These are phyloP conservation scores for Thalassarche chlororhynchos DNA, from an alignment of 2,113 vertebrate species.

Conservation along the genomic window DNA sequence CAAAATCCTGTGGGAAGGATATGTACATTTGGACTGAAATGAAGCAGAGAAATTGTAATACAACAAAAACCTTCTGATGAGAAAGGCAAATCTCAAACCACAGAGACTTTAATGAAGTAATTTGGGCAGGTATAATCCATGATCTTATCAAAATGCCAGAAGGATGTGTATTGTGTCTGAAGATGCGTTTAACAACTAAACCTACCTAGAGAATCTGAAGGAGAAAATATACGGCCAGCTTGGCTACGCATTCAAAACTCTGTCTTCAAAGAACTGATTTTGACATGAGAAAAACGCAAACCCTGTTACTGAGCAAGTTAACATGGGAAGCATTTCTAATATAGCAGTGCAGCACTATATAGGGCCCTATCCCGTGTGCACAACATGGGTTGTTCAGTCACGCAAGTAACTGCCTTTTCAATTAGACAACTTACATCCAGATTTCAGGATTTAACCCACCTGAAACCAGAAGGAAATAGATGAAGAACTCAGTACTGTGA, in stretches of 20 bases:
- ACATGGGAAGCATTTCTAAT: not conserved
- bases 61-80: not conserved
- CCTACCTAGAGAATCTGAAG: not conserved
- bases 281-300: not conserved
- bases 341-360: fast-evolving
- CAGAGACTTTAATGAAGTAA: not conserved
- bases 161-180: fast-evolving
- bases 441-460: not conserved
- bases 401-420: not conserved
- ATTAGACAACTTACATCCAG: not conserved
- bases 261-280: not conserved
- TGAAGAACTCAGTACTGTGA: not conserved
- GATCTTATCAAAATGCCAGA: not conserved
- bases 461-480: not conserved
- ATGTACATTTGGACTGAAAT: not conserved
- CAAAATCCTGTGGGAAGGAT: not conserved
- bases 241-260: not conserved
- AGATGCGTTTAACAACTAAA: not conserved
- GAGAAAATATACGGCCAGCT: not conserved
- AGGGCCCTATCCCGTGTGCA: not conserved
- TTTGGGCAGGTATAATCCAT: not conserved
- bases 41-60: not conserved
- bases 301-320: not conserved
- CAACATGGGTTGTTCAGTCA: no score
- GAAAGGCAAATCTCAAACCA: not conserved